Percentiles rank a stretch among this genome's conserved stretches.
phyloP scores from a whole-genome alignment of 92 coral and sea anemone species.

The Paramuricea clavata region DNA sequence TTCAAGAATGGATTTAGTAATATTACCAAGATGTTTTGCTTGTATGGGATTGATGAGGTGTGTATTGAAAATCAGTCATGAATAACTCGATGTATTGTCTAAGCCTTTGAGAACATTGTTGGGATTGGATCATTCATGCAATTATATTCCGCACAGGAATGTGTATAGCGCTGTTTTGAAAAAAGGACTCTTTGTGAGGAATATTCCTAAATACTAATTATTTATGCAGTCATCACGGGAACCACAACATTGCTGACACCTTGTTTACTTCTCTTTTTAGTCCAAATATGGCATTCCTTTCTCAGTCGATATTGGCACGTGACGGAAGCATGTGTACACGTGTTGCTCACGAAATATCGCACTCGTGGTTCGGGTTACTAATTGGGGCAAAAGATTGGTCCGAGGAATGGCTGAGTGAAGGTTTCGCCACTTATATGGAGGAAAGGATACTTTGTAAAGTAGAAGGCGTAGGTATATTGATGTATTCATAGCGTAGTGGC shows the following conservation, averaged over 20 bases:
- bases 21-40: slow-evolving; percentile 95
- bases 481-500: too few relatives aligned
- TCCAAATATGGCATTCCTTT: slow-evolving; percentile 94
- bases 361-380: slow-evolving; percentile 98
- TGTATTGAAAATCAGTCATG: too few relatives aligned
- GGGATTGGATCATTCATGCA: too few relatives aligned
- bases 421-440: slow-evolving; percentile 93
- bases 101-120: too few relatives aligned
- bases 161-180: too few relatives aligned
- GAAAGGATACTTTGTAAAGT: slow-evolving; percentile 89
- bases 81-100: too few relatives aligned
- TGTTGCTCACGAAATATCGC: slow-evolving; percentile 97
- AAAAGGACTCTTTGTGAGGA: too few relatives aligned
- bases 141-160: too few relatives aligned
- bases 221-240: not conserved
- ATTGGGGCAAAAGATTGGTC: slow-evolving; percentile 99
- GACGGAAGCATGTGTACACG: slow-evolving; percentile 92
- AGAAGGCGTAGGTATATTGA: slow-evolving; percentile 74
- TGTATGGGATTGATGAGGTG: slow-evolving; percentile 99
- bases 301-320: slow-evolving; percentile 96
- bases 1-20: slow-evolving; percentile 79
- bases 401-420: slow-evolving; percentile 97
- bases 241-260: not conserved
- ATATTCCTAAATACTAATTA: too few relatives aligned
- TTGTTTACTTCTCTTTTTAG: slow-evolving; percentile 57